Percentiles rank a stretch among this genome's conserved stretches.
Conservation (phyloP, 92 coral and sea anemone species). For the Nematostella vectensis region DNA sequence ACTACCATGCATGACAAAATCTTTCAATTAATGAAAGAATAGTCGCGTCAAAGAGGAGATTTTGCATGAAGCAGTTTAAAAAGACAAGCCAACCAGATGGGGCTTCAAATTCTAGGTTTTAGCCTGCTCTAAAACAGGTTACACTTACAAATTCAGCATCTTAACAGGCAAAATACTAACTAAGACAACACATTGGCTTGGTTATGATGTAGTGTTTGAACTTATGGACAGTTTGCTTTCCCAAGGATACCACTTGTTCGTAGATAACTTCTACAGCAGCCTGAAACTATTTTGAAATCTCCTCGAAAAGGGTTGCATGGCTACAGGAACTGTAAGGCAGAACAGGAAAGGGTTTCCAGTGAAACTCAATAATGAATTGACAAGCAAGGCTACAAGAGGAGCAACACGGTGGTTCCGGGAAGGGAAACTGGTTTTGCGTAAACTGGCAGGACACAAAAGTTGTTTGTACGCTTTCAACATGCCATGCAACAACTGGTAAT, state of each 20-base stretch:
- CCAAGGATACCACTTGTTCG: slow-evolving; percentile 31
- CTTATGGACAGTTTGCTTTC: slow-evolving; percentile 10
- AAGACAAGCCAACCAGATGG: slow-evolving; percentile 23
- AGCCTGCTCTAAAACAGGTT: slow-evolving; percentile 16
- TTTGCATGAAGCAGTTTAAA: slow-evolving; percentile 30
- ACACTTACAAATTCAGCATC: slow-evolving; percentile 28
- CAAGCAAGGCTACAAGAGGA: slow-evolving; percentile 13
- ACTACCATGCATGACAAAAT: slow-evolving; percentile 13
- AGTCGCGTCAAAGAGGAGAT: slow-evolving; percentile 39
- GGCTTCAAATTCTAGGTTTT: slow-evolving; percentile 40
- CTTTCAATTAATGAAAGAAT: slow-evolving; percentile 23
- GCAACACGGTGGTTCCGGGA: slow-evolving; percentile 19
- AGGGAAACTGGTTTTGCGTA: neutral
- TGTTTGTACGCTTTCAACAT: slow-evolving; percentile 22
- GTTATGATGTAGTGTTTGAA: slow-evolving; percentile 31
- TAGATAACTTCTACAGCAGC: slow-evolving; percentile 37
- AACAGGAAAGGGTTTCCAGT: slow-evolving; percentile 37
- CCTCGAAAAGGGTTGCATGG: slow-evolving; percentile 11
- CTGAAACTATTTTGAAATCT: slow-evolving; percentile 17
- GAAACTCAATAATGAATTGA: slow-evolving; percentile 4
- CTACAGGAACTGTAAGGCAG: slow-evolving; percentile 44
- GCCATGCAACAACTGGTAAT: slow-evolving; percentile 21
- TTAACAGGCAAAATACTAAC: slow-evolving; percentile 26
- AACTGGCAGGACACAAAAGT: slow-evolving; percentile 30
- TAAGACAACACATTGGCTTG: slow-evolving; percentile 16